Evolutionary conservation across 2,797 vertebrate genomes (phyloP).

Genomic region (Sorex maritimensis): DNA sequence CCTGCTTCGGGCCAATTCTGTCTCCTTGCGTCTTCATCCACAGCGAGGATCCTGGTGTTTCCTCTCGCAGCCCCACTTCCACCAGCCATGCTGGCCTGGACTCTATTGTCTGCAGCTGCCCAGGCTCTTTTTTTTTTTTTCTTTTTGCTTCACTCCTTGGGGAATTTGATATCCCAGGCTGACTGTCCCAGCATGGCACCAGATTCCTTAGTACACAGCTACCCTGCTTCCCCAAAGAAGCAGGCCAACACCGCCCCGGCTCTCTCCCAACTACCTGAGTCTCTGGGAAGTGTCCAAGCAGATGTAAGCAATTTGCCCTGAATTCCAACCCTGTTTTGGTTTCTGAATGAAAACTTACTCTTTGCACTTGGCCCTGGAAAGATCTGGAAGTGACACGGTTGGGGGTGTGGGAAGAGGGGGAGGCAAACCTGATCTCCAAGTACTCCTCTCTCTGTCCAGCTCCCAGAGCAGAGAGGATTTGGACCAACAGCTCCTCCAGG

Average conservation of each 20-base stretch:
- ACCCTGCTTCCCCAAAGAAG: slow-evolving; percentile 24
- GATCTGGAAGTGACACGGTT: slow-evolving; percentile 55
- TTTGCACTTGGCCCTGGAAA: slow-evolving; percentile 53
- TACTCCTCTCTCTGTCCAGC: neutral
- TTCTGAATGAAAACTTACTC: slow-evolving; percentile 67
- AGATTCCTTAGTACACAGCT: slow-evolving; percentile 63
- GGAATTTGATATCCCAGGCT: slow-evolving; percentile 59
- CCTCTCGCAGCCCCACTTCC: slow-evolving; percentile 15
- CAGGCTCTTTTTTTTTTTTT: slow-evolving; percentile 7
- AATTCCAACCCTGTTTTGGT: slow-evolving; percentile 65
- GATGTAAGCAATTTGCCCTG: slow-evolving; percentile 78
- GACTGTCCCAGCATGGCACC: slow-evolving; percentile 40
- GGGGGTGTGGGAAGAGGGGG: neutral
- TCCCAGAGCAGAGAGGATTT: slow-evolving; percentile 20
- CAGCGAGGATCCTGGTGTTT: slow-evolving; percentile 57
- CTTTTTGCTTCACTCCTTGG: neutral
- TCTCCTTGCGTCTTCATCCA: neutral
- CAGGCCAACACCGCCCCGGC: neutral
- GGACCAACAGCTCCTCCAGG: slow-evolving; percentile 19
- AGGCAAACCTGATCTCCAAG: neutral
- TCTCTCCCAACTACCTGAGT: slow-evolving; percentile 78
- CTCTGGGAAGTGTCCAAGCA: slow-evolving; percentile 72
- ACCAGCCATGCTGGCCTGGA: slow-evolving; percentile 57
- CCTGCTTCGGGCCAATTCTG: slow-evolving; percentile 22
- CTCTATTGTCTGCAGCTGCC: slow-evolving; percentile 66